These are phyloP conservation scores for Akabosia matsudoensis DNA, from an alignment of 1,140 invertebrate species.

Conservation along the genomic window DNA sequence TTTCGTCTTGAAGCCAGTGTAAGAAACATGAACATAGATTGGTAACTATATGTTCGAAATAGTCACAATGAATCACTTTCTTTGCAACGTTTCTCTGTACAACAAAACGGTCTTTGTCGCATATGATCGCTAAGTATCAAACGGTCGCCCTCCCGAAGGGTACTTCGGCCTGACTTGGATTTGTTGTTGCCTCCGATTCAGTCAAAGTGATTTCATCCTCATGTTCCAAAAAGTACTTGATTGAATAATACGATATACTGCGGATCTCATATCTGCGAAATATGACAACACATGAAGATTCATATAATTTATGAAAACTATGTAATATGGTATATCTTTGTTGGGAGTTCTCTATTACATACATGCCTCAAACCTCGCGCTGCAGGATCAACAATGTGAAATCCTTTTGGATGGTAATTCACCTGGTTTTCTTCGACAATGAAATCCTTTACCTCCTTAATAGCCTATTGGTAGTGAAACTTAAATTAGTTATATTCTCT, in stretches of 20 bases:
- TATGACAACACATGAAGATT: not conserved
- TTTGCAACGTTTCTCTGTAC: not conserved
- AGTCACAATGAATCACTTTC: not conserved
- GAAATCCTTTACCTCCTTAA: not conserved
- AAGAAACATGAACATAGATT: too few species aligned
- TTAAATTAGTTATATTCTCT: not conserved
- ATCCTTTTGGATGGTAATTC: not conserved
- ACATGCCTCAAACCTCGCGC: not conserved
- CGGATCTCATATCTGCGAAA: slow-evolving; percentile 4
- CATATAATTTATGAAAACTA: not conserved
- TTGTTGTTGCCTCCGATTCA: not conserved
- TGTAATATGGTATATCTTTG: not conserved
- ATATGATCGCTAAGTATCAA: too few species aligned
- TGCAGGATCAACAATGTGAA: slow-evolving; percentile 1
- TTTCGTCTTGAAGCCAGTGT: too few species aligned
- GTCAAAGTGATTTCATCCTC: not conserved
- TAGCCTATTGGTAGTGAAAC: not conserved
- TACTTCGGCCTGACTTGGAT: not conserved
- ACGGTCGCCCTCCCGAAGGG: too few species aligned
- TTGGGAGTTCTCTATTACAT: not conserved
- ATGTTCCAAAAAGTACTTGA: slow-evolving; percentile 13
- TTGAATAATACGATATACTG: slow-evolving; percentile 15
- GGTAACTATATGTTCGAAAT: not conserved
- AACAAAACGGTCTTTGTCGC: too few species aligned
- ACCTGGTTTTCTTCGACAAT: not conserved